These are phyloP conservation scores for Cebidichthys violaceus DNA, from an alignment of 2,113 vertebrate species.

Conservation along the genomic window DNA sequence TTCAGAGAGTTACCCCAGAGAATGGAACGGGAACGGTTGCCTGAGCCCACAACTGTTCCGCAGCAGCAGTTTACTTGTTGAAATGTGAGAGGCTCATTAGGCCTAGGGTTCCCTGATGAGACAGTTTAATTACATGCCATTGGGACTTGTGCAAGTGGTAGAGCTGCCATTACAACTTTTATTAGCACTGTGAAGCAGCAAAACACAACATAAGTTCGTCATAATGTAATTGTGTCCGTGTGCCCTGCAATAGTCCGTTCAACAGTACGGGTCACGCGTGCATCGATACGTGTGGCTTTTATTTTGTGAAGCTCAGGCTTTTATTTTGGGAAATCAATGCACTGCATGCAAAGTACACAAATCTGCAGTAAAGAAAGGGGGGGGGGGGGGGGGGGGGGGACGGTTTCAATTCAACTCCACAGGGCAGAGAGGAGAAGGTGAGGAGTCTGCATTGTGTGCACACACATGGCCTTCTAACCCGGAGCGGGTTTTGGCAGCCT, in stretches of 20 bases:
- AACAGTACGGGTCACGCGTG: neutral
- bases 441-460: constrained; percentile 22
- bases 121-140: constrained; percentile 78
- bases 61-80: constrained; percentile 71
- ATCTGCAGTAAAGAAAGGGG: neutral
- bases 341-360: neutral
- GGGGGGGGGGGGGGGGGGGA: neutral
- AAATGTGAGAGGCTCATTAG: constrained; percentile 76
- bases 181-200: constrained; percentile 42
- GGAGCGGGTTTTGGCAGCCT: too few species aligned
- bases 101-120: constrained; percentile 69
- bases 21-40: constrained; percentile 54
- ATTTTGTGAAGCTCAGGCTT: neutral
- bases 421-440: neutral
- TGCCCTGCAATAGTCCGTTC: neutral
- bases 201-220: constrained; percentile 39
- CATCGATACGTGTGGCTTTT: neutral
- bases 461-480: constrained; percentile 18
- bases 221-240: constrained; percentile 27
- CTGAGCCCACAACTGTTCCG: constrained; percentile 61
- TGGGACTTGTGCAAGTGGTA: constrained; percentile 58
- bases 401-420: neutral
- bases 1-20: constrained; percentile 57
- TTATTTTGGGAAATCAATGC: neutral
- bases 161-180: constrained; percentile 65